Evolutionary conservation across 2,113 vertebrate species (phyloP).

Genomic region (Pipra filicauda): DNA sequence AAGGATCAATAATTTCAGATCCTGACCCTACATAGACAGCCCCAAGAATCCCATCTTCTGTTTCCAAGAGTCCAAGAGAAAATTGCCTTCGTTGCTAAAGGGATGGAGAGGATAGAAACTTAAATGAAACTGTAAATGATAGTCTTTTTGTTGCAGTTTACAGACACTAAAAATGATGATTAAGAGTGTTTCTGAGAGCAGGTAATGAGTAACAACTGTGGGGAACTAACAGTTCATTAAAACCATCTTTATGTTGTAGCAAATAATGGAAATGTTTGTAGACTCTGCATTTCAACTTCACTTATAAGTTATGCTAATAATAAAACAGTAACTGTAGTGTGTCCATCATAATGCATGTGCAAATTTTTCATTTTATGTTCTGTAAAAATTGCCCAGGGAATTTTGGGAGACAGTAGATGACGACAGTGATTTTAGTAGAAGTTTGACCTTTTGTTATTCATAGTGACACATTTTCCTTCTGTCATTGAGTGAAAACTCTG

Average conservation of each 20-base stretch:
- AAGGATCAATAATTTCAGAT: not conserved
- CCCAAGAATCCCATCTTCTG: not conserved
- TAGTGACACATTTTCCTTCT: not conserved
- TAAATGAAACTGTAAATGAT: not conserved
- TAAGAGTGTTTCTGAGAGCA: not conserved
- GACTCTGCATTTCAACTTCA: conserved; percentile 15
- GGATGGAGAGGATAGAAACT: not conserved
- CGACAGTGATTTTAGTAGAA: not conserved
- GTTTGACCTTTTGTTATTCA: not conserved
- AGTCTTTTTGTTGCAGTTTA: not conserved
- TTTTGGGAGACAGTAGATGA: not conserved
- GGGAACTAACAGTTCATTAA: not conserved
- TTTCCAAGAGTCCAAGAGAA: not conserved
- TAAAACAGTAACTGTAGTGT: not conserved
- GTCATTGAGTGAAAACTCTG: not conserved
- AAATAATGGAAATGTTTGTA: conserved; percentile 1
- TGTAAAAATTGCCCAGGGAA: not conserved
- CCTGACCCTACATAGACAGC: not conserved
- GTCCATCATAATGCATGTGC: not conserved
- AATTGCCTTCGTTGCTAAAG: not conserved
- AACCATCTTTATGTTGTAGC: conserved; percentile 8
- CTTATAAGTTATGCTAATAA: not conserved
- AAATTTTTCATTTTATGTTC: not conserved
- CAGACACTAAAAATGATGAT: not conserved
- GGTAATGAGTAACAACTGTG: not conserved